These are phyloP conservation scores for Phenacoccus solenopsis DNA, from an alignment of 1,140 invertebrate genomes.

Conservation along the genomic window DNA sequence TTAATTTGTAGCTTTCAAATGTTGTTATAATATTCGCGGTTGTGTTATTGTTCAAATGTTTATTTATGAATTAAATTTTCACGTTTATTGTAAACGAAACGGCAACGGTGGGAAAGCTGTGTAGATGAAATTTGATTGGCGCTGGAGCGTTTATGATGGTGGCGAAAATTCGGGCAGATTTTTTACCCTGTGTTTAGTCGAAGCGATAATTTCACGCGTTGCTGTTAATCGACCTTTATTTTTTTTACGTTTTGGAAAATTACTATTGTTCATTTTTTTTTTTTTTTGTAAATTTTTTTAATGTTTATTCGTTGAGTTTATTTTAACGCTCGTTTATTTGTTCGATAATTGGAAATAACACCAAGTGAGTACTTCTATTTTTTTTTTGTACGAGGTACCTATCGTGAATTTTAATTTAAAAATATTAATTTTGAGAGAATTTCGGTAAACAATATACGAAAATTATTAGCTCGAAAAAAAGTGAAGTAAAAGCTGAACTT, in stretches of 20 bases:
- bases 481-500: too few species aligned
- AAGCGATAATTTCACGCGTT: background rate
- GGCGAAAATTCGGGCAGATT: background rate
- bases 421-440: too few species aligned
- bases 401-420: too few species aligned
- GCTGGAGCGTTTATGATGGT: background rate
- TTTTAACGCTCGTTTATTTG: background rate
- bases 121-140: background rate
- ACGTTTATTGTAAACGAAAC: background rate
- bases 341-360: background rate
- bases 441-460: too few species aligned
- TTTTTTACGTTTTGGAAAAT: background rate
- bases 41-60: too few species aligned
- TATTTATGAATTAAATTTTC: too few species aligned
- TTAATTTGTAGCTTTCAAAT: too few species aligned
- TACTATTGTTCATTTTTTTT: too few species aligned
- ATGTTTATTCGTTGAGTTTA: background rate
- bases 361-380: background rate
- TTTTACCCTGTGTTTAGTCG: background rate
- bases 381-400: too few species aligned
- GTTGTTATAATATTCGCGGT: too few species aligned
- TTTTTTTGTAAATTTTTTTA: background rate
- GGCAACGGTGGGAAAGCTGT: background rate
- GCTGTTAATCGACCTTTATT: background rate
- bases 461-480: too few species aligned